These are phyloP conservation scores for Hippasteria phrygiana DNA, from an alignment of 53 echinoderm and acorn worm species.

Conservation along the genomic window DNA sequence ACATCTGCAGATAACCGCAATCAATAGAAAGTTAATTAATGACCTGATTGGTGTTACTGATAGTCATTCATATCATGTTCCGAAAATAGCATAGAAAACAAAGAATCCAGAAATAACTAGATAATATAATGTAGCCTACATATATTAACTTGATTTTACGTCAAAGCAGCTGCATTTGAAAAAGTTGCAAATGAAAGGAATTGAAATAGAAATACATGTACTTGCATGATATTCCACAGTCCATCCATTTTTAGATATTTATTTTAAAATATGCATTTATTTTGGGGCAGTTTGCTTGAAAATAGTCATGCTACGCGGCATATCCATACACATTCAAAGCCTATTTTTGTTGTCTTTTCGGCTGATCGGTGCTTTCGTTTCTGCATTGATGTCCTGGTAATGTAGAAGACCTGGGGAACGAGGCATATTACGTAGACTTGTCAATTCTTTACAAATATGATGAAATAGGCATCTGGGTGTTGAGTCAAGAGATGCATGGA, in stretches of 20 bases:
- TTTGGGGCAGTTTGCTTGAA: slow-evolving; percentile 44
- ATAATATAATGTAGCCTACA: background rate
- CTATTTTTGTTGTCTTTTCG: slow-evolving; percentile 29
- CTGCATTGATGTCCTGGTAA: slow-evolving; percentile 20
- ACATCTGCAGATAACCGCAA: background rate
- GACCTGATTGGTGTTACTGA: background rate
- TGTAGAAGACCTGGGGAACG: slow-evolving; percentile 40
- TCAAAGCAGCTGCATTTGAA: slow-evolving; percentile 16
- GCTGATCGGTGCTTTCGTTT: slow-evolving; percentile 3
- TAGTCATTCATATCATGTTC: background rate
- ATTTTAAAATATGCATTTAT: slow-evolving; percentile 38
- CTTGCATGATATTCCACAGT: slow-evolving; percentile 31
- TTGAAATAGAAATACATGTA: background rate
- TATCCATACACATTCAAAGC: background rate
- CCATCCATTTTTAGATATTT: slow-evolving; percentile 36
- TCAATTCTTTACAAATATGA: slow-evolving; percentile 42
- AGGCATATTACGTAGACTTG: slow-evolving; percentile 41
- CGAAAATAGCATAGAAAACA: background rate
- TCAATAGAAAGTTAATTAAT: background rate
- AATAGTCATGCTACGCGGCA: background rate
- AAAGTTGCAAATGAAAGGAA: background rate
- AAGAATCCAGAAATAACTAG: background rate
- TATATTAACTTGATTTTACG: slow-evolving; percentile 35
- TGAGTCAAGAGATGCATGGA: too few relatives aligned
- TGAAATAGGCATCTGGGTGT: slow-evolving; percentile 47